Evolutionary conservation across 2,797 vertebrate genomes (phyloP), one percentile per base, ranked within the genome.

Genomic region (Gambusia yucatana): DNA sequence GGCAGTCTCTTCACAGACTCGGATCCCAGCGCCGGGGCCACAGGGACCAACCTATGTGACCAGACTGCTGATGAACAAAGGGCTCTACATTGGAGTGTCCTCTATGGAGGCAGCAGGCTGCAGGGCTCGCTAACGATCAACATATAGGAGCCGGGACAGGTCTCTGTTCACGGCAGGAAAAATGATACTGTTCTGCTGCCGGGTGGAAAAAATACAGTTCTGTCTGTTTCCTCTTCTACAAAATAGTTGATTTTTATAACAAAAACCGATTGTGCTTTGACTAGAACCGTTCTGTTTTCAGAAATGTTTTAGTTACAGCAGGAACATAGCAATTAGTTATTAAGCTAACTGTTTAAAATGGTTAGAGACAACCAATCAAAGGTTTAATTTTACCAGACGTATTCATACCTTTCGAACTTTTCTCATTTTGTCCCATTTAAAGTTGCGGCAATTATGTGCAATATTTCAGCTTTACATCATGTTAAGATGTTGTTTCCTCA

Each of bases 1-100:
- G 93, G 94, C 91, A 92, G 88, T 83, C 84, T 91, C 94, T 93
- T 94, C 93, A 93, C 92, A 94, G 91, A 84, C 88, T 91, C 82
- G 71, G 80, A 90, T 91, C 91, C 84, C 78, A 73, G 85, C 69
- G 72, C 87, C 17, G 88, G 88, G 92, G 90, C 93, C 92, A 89
- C 86, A 90, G 91, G 91, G 87, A 89, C 89, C 73, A 92, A 93
- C 89, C 90, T 92, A 90, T 92, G 93, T 90, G 93, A 93, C 83
- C 86, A 76, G 89, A 87, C 88, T 86, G 30, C 86, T 82, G 77
- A 93, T 91, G 89, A 92, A 93, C 86, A 90, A 86, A 85, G 80
- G 67, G 76, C 83, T 84, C 79, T 77, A 78, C 87, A 72, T 85
- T 72, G 61, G 52, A 85, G 72, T 50, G 59, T 76, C 72, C 69